Evolutionary conservation across 2,113 vertebrate genomes (phyloP).

Genomic region (Grammomys surdaster): DNA sequence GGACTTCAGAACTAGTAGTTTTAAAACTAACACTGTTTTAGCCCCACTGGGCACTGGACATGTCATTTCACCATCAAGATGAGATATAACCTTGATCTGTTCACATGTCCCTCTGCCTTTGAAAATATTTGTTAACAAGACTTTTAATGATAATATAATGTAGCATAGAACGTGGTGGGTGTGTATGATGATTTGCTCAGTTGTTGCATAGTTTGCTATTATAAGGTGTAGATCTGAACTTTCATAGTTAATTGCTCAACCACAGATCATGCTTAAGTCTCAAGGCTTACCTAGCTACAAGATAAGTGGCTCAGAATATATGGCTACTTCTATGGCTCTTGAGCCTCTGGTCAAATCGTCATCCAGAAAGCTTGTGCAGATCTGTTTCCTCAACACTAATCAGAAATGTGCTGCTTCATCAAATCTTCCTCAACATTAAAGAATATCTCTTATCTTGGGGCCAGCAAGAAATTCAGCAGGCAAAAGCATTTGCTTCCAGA

Average conservation of each 20-base stretch:
- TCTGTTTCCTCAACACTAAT: conserved; percentile 3
- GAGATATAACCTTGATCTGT: not conserved
- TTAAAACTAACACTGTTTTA: not conserved
- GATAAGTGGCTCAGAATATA: conserved; percentile 6
- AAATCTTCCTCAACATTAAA: not conserved
- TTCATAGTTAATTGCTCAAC: conserved; percentile 41
- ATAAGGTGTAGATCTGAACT: not conserved
- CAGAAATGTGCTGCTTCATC: conserved; percentile 47
- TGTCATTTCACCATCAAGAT: conserved; percentile 40
- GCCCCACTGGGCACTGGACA: not conserved
- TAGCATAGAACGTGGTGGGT: not conserved
- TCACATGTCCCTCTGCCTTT: not conserved
- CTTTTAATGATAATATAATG: not conserved
- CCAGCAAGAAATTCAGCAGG: not conserved
- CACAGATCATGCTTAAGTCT: conserved; percentile 35
- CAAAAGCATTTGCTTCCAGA: not conserved
- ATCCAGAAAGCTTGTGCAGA: not conserved
- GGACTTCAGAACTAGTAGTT: conserved; percentile 45
- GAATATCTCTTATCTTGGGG: not conserved
- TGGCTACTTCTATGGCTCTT: not conserved
- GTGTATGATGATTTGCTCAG: conserved; percentile 3
- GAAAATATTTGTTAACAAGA: not conserved
- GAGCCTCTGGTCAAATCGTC: conserved; percentile 24
- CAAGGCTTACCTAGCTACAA: conserved; percentile 36
- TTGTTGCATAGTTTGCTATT: conserved; percentile 8